phyloP scores from a whole-genome alignment of 2,888 invertebrate genomes.

The Phania funesta region DNA sequence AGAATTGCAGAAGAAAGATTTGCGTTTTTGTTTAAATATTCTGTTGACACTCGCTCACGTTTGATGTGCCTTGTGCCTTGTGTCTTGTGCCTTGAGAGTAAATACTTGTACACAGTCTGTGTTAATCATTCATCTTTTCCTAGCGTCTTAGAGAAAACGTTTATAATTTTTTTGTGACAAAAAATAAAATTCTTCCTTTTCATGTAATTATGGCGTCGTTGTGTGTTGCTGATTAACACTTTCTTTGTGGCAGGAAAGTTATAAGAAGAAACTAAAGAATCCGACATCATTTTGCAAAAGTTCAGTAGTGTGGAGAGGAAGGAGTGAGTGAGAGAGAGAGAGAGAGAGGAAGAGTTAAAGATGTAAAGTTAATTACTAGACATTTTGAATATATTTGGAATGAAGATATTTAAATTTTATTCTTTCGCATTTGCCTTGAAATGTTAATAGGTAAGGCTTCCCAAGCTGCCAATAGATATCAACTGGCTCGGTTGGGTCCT shows the following conservation, averaged over 20 bases:
- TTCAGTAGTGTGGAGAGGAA: not conserved
- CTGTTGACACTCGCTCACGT: slow-evolving; percentile 61
- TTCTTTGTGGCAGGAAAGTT: slow-evolving; percentile 30
- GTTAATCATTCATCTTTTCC: not conserved
- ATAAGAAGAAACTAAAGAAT: not conserved
- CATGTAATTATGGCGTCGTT: slow-evolving; percentile 53
- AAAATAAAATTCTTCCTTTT: not conserved
- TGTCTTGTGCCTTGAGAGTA: slow-evolving; percentile 29
- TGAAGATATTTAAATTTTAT: too few relatives aligned
- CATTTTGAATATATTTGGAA: not conserved
- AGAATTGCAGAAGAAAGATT: not conserved
- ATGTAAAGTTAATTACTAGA: not conserved
- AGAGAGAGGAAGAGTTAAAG: not conserved
- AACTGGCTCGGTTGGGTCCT: too few relatives aligned
- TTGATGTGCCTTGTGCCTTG: too few relatives aligned
- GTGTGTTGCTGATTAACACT: slow-evolving; percentile 62
- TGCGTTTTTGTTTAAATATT: slow-evolving; percentile 56
- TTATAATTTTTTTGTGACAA: not conserved
- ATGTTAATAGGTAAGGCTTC: too few relatives aligned
- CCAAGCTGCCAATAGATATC: too few relatives aligned
- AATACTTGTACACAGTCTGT: not conserved
- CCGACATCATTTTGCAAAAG: too few relatives aligned
- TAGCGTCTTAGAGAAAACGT: not conserved
- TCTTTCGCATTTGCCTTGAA: too few relatives aligned
- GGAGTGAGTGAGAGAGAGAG: not conserved